These are phyloP conservation scores for Pao palembangensis DNA, from an alignment of 2,113 vertebrate species.

Conservation along the genomic window DNA sequence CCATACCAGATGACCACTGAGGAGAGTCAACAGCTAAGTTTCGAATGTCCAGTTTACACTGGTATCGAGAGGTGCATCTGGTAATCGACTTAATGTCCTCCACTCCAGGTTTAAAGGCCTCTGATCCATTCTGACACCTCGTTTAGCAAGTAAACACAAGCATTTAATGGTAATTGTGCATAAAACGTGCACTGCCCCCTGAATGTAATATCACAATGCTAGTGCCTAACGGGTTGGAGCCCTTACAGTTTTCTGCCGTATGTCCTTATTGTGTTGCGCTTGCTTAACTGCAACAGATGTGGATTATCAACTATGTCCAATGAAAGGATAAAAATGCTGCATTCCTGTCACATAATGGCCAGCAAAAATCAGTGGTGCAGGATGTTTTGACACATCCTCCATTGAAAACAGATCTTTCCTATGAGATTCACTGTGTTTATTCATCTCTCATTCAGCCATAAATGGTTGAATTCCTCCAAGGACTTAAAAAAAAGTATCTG, in stretches of 20 bases:
- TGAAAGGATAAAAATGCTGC: background rate
- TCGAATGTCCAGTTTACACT: too few relatives aligned
- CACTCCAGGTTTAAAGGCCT: background rate
- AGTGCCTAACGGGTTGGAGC: too few relatives aligned
- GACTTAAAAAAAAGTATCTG: conserved; percentile 5
- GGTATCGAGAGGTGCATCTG: too few relatives aligned
- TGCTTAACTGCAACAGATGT: background rate
- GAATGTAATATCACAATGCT: too few relatives aligned
- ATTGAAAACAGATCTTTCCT: background rate
- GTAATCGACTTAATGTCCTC: background rate
- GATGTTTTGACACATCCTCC: conserved; percentile 2
- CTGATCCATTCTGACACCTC: background rate
- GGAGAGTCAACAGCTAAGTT: too few relatives aligned
- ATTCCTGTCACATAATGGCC: background rate
- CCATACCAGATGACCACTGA: too few relatives aligned
- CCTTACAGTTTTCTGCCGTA: background rate
- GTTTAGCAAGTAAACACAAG: too few relatives aligned
- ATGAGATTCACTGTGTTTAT: background rate
- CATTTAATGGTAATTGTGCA: too few relatives aligned
- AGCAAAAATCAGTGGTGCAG: background rate
- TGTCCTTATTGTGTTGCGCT: background rate
- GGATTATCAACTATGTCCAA: background rate
- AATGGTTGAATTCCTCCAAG: conserved; percentile 1
- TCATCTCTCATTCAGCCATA: background rate
- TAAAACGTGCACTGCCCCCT: too few relatives aligned